These are phyloP conservation scores for Erebia palarica DNA, from an alignment of 2,888 invertebrate species.

Conservation along the genomic window DNA sequence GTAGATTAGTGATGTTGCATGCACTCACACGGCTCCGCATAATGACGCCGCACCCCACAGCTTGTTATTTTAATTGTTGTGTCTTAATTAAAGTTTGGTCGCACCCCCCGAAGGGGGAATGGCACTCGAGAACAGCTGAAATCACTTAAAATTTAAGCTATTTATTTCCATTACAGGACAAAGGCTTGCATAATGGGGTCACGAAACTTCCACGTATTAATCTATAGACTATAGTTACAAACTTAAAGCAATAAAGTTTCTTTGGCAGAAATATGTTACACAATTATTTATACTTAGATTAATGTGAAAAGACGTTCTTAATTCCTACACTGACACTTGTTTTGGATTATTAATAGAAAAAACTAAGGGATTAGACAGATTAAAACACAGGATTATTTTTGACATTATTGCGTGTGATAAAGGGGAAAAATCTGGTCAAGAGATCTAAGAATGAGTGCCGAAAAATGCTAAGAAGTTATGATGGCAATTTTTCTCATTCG, in stretches of 20 bases:
- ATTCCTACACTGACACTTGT: too few relatives aligned
- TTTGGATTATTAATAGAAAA: too few relatives aligned
- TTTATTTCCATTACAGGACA: constrained; percentile 35
- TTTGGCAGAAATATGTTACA: constrained; percentile 5
- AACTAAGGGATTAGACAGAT: too few relatives aligned
- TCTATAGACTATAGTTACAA: constrained; percentile 18
- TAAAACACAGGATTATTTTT: too few relatives aligned
- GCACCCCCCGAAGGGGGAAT: constrained; percentile 34
- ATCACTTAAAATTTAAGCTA: constrained; percentile 39
- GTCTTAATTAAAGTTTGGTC: constrained; percentile 67
- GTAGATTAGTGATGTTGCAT: constrained; percentile 60
- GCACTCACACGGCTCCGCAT: constrained; percentile 67
- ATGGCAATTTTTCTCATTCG: too few relatives aligned
- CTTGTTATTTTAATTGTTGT: constrained; percentile 77
- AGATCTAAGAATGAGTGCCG: too few relatives aligned
- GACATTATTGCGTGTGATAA: too few relatives aligned
- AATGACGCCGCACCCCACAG: constrained; percentile 58
- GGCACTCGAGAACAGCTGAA: constrained; percentile 38
- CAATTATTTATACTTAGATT: too few relatives aligned
- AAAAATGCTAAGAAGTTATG: too few relatives aligned
- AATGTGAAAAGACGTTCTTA: too few relatives aligned
- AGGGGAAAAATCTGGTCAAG: too few relatives aligned
- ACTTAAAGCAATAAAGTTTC: constrained; percentile 11
- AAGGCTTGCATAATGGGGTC: constrained; percentile 31
- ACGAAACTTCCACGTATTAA: constrained; percentile 29